Evolutionary conservation across 2,888 invertebrate species (phyloP), one percentile per base, ranked within the genome.

Genomic region (Torymus auratus): DNA sequence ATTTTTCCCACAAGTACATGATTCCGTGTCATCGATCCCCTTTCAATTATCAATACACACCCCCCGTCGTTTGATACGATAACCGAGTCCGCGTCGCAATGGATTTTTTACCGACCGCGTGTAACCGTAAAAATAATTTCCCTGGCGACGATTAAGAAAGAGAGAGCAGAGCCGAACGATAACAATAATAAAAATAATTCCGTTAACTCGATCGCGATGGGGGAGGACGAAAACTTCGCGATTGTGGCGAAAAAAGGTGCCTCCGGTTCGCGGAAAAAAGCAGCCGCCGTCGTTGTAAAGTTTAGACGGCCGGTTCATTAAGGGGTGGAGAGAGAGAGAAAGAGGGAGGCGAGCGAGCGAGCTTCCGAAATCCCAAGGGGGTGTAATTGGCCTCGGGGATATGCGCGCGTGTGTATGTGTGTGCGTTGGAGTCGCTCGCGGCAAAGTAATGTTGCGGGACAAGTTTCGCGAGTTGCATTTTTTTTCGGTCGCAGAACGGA

Each of bases 251-350:
- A 84, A 84, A 84, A 41, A 41, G 41, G 41, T 7, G 83, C 13
- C 15, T 41, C 56, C 23, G 17, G 74, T 15, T 56, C 68, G 79
- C 41, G 75, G 82, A 81, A 82, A 82, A 74, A 80, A 67, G 65
- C 84, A 82, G 82, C 83, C 83, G 78, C 76, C 80, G 81, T 82
- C 83, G 83, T 79, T 83, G 82, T 83, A 84, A 87, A 88, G 86
- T 88, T 88, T 86, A 84, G 87, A 83, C 84, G 85, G 85, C 78
- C 83, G 86, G 86, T 88, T 88, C 86, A 88, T 88, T 88, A 87
- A 86, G 83, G 85, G 85, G 82, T 78, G 84, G 84, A 85, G 79
- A 84, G 84, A 85, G 84, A 81, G 82, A 84, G 83, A 72, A 83
- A 80, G 84, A 71, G 78, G 15, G 55, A 50, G 41, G 65, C 23